Conservation (phyloP, 1,140 invertebrate species). For the Camponotus pennsylvanicus region DNA sequence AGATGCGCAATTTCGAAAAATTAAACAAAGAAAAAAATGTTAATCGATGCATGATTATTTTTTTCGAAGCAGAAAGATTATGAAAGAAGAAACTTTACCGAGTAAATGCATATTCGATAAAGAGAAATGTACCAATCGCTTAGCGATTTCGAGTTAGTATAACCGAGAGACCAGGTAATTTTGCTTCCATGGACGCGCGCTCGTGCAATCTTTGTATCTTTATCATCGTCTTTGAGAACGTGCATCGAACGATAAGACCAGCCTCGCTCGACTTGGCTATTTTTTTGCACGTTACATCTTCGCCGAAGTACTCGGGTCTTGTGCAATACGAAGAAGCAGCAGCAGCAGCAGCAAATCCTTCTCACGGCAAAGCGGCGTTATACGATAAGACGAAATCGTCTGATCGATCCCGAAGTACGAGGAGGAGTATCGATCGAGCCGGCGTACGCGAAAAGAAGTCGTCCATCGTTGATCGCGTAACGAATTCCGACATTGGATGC, state of each 20-base stretch:
- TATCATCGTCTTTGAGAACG: conserved; percentile 28
- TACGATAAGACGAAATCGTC: conserved; percentile 40
- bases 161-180: conserved; percentile 26
- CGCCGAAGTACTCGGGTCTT: conserved; percentile 5
- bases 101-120: background rate
- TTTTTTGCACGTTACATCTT: conserved; percentile 40
- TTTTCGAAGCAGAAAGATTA: background rate
- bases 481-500: conserved; percentile 60
- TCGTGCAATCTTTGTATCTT: conserved; percentile 39
- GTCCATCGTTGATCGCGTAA: conserved; percentile 56
- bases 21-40: background rate
- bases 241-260: conserved; percentile 60
- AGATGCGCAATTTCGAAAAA: background rate
- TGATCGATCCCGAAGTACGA: conserved; percentile 31
- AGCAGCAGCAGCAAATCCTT: no score
- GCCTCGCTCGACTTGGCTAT: background rate
- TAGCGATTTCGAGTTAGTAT: background rate
- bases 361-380: background rate
- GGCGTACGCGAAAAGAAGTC: conserved; percentile 29
- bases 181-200: background rate
- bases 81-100: conserved; percentile 4
- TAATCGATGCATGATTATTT: background rate
- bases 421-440: conserved; percentile 26
- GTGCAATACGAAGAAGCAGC: background rate
- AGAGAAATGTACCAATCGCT: background rate